phyloP scores from a whole-genome alignment of 2,888 invertebrate species.

The Odontomyia ornata region DNA sequence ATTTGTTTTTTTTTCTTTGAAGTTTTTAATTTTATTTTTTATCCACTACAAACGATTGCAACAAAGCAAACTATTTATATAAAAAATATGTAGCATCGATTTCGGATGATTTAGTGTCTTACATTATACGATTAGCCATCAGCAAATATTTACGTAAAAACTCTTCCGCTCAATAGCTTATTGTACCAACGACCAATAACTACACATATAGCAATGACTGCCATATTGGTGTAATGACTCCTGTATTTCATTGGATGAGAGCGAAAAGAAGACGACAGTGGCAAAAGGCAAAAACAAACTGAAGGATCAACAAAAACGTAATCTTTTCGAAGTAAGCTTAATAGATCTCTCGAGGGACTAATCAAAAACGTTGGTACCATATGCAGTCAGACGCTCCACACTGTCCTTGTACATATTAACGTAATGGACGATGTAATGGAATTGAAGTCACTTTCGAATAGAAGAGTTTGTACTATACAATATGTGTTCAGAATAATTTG shows the following conservation, averaged over 20 bases:
- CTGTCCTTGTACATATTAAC: conserved; percentile 48
- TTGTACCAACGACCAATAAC: background rate
- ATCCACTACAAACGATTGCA: too few relatives aligned
- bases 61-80: too few relatives aligned
- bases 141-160: conserved; percentile 47
- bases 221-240: conserved; percentile 1
- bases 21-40: too few relatives aligned
- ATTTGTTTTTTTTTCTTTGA: too few relatives aligned
- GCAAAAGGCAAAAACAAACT: conserved; percentile 10
- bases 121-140: conserved; percentile 46
- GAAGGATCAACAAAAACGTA: conserved; percentile 48
- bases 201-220: background rate
- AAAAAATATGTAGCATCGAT: too few relatives aligned
- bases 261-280: background rate
- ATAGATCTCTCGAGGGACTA: conserved; percentile 51
- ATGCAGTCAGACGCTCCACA: conserved; percentile 46
- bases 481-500: background rate
- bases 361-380: conserved; percentile 50
- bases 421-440: conserved; percentile 50
- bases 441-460: conserved; percentile 45
- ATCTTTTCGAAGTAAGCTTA: conserved; percentile 50
- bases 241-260: background rate
- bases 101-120: too few relatives aligned
- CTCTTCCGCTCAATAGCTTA: background rate
- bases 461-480: background rate